A percentile compares a stretch with the other conserved stretches of the same genome.
These are phyloP conservation scores for Grus americana DNA, from an alignment of 2,113 vertebrate genomes.

Conservation along the genomic window DNA sequence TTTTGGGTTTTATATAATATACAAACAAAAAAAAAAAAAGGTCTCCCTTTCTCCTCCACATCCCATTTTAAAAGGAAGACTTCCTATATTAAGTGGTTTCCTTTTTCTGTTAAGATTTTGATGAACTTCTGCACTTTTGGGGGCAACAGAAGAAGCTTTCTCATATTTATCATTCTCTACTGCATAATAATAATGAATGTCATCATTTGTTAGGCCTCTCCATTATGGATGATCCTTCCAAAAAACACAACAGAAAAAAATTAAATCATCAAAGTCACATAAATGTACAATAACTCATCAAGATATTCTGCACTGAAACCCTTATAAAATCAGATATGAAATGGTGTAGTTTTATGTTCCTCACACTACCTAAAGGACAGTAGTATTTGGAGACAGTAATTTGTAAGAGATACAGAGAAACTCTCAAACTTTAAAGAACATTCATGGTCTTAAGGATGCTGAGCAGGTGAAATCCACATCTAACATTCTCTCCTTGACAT, in stretches of 20 bases:
- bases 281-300: not conserved
- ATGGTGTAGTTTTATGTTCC: not conserved
- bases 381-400: not conserved
- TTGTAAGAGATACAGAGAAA: not conserved
- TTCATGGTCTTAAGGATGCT: not conserved
- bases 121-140: not conserved
- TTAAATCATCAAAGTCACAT: not conserved
- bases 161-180: not conserved
- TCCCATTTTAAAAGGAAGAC: not conserved
- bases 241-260: not conserved
- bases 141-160: not conserved
- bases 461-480: not conserved
- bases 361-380: not conserved
- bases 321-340: not conserved
- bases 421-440: not conserved
- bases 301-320: not conserved
- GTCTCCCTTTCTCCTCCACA: not conserved
- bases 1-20: not conserved
- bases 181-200: not conserved
- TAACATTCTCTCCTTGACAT: not conserved
- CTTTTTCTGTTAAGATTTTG: not conserved
- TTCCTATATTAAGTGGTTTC: not conserved
- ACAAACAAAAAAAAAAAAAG: not conserved
- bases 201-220: not conserved
- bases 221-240: not conserved